phyloP scores from a whole-genome alignment of 2,113 vertebrate species.

The Grammomys surdaster region DNA sequence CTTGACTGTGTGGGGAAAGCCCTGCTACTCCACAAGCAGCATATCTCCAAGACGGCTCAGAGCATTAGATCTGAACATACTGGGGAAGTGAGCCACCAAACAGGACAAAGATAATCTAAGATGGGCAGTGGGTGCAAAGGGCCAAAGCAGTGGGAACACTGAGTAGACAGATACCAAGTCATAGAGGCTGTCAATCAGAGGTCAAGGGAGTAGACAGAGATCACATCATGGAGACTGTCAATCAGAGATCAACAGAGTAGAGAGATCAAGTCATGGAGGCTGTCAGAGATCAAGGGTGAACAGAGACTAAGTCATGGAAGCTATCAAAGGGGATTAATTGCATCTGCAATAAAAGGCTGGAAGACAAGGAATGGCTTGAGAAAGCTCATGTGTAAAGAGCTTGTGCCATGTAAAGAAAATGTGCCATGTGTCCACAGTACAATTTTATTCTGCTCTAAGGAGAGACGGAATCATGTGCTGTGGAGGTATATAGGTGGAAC shows the following conservation, averaged over 20 bases:
- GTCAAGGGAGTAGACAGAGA: fast-evolving
- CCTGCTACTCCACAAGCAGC: too few species aligned
- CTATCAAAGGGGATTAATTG: background rate
- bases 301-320: too few species aligned
- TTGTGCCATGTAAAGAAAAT: background rate
- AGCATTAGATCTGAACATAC: background rate
- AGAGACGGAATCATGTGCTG: background rate
- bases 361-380: background rate
- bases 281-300: too few species aligned
- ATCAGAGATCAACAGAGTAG: too few species aligned
- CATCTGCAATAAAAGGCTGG: too few species aligned
- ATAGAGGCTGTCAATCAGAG: too few species aligned
- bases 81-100: background rate
- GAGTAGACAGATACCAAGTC: too few species aligned
- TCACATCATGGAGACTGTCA: too few species aligned
- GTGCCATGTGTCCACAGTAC: background rate
- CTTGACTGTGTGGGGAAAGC: background rate
- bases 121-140: background rate
- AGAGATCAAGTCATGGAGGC: too few species aligned
- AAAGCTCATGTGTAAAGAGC: background rate
- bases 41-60: background rate
- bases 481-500: background rate
- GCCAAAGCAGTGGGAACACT: background rate
- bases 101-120: background rate
- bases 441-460: background rate